Base-by-base conservation (phyloP, 2,113 vertebrate genomes). In the Bos indicus region DNA sequence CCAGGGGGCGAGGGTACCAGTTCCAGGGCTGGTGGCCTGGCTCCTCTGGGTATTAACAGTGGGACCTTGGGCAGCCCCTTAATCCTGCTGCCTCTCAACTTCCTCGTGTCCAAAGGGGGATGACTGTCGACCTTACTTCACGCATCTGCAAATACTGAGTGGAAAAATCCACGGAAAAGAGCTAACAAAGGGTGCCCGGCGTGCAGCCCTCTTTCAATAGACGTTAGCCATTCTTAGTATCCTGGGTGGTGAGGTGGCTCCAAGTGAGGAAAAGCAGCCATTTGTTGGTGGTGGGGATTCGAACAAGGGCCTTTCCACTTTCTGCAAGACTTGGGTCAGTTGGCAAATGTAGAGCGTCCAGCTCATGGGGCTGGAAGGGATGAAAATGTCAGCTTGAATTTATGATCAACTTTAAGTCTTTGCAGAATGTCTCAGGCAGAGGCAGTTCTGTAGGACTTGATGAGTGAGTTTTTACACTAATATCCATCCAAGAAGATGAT, bases 401-500 rank as follows among this genome's bases (percentile, higher is more conserved):
- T 92, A 64, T 67, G n/a, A 25, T 30, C 80, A 60, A 30, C 43
- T 80, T 90, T 36, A 54, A 14, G 21, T 48, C 40, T 56, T 91
- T 54, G 30, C 17, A 51, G 78, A 77, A 71, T 14, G 56, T 54
- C 14, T 95, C 23, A 51, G 67, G 78, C 67, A 4, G 57, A 90
- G 80, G 43, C 6, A 26, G 64, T 46, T 48, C 90, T 92, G 92
- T 1, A 86, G 83, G 19, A 1, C 71, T 91, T 2, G 71, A 40
- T 56, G 74, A 88, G 67, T 78, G 43, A 48, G 86, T 56, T 54
- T 52, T 84, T 46, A 59, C 77, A 28, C 80, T 93, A 86, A 56
- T 77, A 59, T 83, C 64, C 67, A 92, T 88, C 60, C 94, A 78
- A 56, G 67, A 91, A 88, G 82, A 88, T 88, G 88, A 97, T 95